Evolutionary conservation across 2,797 vertebrate species (phyloP).

Genomic region (Bufotes viridis): DNA sequence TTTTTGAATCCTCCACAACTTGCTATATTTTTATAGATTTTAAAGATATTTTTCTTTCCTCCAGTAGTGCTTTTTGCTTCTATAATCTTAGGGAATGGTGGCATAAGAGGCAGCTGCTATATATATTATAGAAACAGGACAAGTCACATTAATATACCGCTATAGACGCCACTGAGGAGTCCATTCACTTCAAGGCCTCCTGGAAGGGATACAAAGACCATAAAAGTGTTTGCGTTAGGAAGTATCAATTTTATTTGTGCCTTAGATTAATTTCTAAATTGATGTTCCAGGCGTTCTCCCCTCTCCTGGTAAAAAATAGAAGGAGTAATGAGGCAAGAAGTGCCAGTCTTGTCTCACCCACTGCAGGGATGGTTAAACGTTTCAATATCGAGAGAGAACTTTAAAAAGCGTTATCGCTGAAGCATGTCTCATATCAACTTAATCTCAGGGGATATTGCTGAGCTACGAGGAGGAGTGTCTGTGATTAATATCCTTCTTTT

Average conservation of each 20-base stretch:
- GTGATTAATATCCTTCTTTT: conserved; percentile 58
- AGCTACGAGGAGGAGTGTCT: conserved; percentile 53
- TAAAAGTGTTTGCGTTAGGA: conserved; percentile 33
- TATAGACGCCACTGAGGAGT: not conserved
- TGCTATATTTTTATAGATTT: too few species aligned
- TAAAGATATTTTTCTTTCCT: not conserved
- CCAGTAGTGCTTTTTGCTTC: not conserved
- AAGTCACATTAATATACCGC: not conserved
- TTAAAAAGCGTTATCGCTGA: conserved; percentile 54
- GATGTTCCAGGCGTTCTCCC: conserved; percentile 47
- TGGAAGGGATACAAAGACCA: not conserved
- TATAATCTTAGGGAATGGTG: not conserved
- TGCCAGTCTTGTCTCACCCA: conserved; percentile 51
- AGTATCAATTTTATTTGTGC: conserved; percentile 34
- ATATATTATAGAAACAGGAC: not conserved
- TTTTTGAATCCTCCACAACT: not conserved
- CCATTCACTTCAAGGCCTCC: conserved; percentile 17
- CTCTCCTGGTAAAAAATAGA: conserved; percentile 42
- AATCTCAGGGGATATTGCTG: conserved; percentile 58
- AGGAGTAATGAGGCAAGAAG: conserved; percentile 54
- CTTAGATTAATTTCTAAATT: conserved; percentile 57
- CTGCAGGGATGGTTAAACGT: conserved; percentile 61
- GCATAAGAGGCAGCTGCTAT: too few species aligned
- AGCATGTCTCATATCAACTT: conserved; percentile 60
- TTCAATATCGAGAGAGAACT: conserved; percentile 58